Percentiles rank a stretch among this genome's conserved stretches.
Conservation (phyloP, 2,888 invertebrate species). For the Drosophila borborema region DNA sequence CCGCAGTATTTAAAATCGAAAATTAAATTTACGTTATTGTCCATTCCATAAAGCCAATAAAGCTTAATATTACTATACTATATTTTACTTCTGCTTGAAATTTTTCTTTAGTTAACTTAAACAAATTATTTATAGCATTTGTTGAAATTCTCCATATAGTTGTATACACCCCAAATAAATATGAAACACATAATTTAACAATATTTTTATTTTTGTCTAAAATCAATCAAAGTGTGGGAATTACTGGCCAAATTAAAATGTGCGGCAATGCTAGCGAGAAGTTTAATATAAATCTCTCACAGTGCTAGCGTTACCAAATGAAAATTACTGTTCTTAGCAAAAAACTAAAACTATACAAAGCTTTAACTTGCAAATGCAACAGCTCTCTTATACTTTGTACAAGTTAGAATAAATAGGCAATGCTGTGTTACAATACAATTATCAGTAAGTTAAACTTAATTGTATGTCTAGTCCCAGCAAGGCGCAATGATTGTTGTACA, state of each 20-base stretch:
- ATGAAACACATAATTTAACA: constrained; percentile 1
- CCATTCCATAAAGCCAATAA: neutral
- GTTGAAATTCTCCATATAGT: too few relatives aligned
- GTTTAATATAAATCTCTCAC: constrained; percentile 85
- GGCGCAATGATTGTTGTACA: constrained; percentile 62
- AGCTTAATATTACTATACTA: neutral
- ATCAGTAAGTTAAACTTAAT: constrained; percentile 66
- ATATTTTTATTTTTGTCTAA: constrained; percentile 10
- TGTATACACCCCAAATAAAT: neutral
- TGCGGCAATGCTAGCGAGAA: constrained; percentile 71
- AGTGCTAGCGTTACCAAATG: constrained; percentile 38
- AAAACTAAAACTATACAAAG: constrained; percentile 52
- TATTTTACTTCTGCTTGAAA: too few relatives aligned
- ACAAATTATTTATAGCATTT: too few relatives aligned
- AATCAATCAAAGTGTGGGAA: constrained; percentile 30
- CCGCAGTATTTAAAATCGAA: neutral
- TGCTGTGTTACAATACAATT: constrained; percentile 61
- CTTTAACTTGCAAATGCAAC: constrained; percentile 48
- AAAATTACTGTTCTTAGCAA: constrained; percentile 49
- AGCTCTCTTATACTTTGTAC: constrained; percentile 44
- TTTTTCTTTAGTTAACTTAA: too few relatives aligned
- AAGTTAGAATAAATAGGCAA: constrained; percentile 34
- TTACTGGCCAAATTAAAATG: constrained; percentile 42
- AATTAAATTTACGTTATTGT: neutral
- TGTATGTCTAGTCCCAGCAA: constrained; percentile 52